phyloP scores from a whole-genome alignment of 1,140 invertebrate species.

The Lepidurus arcticus region DNA sequence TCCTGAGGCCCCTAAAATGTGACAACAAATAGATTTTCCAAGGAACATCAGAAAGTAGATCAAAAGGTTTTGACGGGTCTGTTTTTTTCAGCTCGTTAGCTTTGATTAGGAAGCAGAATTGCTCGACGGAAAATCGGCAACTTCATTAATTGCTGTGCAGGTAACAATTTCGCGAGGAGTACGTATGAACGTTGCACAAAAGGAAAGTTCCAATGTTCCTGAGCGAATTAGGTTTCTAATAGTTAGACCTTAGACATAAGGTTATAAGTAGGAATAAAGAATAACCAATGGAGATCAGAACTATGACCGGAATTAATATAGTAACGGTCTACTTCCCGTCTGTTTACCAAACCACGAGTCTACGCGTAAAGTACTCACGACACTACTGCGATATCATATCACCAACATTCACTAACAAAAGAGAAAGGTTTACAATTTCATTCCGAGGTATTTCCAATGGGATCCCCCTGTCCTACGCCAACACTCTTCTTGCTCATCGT shows the following conservation, averaged over 20 bases:
- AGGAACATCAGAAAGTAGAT: too few relatives aligned
- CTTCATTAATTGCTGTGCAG: too few relatives aligned
- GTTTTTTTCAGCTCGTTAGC: too few relatives aligned
- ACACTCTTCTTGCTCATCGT: background rate
- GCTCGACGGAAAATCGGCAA: too few relatives aligned
- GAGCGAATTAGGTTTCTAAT: background rate
- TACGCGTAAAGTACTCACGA: background rate
- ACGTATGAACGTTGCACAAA: too few relatives aligned
- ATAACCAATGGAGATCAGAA: background rate
- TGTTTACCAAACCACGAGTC: background rate
- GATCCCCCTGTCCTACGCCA: background rate
- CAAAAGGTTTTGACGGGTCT: too few relatives aligned
- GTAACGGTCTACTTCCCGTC: background rate
- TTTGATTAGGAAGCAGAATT: background rate
- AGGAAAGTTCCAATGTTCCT: too few relatives aligned
- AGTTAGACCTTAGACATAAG: background rate
- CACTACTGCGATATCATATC: background rate
- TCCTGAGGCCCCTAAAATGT: constrained; percentile 4
- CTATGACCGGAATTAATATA: background rate
- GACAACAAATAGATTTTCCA: background rate
- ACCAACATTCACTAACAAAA: background rate
- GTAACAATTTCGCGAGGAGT: too few relatives aligned
- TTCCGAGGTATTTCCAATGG: background rate
- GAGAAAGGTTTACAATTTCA: background rate
- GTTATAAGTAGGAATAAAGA: background rate